Conservation (phyloP, 2,888 invertebrate species). For the Lissocephala sabroskyi region DNA sequence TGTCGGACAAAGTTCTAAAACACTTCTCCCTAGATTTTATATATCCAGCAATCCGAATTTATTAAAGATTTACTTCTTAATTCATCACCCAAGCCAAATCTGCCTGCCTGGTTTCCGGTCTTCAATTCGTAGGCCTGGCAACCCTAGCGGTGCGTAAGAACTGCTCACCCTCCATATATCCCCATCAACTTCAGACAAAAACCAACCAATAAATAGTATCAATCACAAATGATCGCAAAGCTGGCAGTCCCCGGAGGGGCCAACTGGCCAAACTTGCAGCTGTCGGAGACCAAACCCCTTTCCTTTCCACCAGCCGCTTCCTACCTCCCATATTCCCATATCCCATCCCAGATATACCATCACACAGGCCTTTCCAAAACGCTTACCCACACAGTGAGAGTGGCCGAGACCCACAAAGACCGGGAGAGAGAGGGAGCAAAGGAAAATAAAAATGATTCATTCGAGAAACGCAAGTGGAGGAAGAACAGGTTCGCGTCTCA, state of each 20-base stretch:
- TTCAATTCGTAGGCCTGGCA: constrained; percentile 31
- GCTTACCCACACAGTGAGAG: not conserved
- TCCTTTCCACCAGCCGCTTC: not conserved
- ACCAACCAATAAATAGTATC: constrained; percentile 58
- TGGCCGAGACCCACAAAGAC: not conserved
- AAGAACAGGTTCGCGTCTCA: constrained; percentile 45
- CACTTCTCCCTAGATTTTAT: too few species aligned
- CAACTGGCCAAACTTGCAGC: constrained; percentile 52
- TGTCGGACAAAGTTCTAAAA: too few species aligned
- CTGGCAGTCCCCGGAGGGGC: constrained; percentile 48
- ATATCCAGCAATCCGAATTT: too few species aligned
- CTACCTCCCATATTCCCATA: not conserved
- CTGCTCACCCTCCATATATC: constrained; percentile 16
- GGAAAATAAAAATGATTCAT: constrained; percentile 55
- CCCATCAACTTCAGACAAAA: constrained; percentile 21
- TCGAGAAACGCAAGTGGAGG: constrained; percentile 55
- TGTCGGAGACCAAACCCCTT: constrained; percentile 27
- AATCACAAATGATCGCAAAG: constrained; percentile 58
- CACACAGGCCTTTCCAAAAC: not conserved
- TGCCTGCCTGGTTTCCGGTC: too few species aligned
- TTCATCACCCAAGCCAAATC: too few species aligned
- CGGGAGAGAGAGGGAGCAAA: too few species aligned
- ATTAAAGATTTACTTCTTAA: too few species aligned
- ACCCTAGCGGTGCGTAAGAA: constrained; percentile 42
- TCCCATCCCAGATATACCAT: not conserved